These are phyloP conservation scores for Eulemur mongoz DNA, from an alignment of 2,797 vertebrate genomes.

Conservation along the genomic window DNA sequence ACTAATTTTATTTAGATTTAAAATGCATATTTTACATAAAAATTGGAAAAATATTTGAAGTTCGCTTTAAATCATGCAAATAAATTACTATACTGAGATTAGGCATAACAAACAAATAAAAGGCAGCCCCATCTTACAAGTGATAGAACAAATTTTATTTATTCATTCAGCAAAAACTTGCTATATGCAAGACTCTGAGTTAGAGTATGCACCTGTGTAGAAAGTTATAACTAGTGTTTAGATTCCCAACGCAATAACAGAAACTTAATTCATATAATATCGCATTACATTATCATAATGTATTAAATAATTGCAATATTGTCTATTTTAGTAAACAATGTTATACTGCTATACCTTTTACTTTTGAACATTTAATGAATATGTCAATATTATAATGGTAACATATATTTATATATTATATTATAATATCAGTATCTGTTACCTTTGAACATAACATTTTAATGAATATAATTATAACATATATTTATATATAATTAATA, in stretches of 20 bases:
- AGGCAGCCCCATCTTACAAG: background rate
- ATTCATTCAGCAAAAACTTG: background rate
- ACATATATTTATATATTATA: background rate
- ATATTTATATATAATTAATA: background rate
- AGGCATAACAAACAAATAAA: background rate
- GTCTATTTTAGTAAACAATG: background rate
- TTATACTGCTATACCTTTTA: background rate
- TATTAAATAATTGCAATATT: background rate
- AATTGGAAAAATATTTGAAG: background rate
- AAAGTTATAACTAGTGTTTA: background rate
- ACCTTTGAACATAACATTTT: background rate
- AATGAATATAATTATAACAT: background rate
- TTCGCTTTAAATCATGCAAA: background rate
- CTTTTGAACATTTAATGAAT: background rate
- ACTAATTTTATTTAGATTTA: background rate
- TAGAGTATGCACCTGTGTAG: background rate
- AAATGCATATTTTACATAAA: background rate
- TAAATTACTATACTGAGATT: background rate
- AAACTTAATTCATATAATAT: background rate
- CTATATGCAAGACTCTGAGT: background rate
- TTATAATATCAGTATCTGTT: background rate
- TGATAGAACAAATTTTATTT: background rate
- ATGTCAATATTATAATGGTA: background rate
- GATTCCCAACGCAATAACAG: background rate
- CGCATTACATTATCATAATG: background rate